Evolutionary conservation across 1,140 invertebrate genomes (phyloP), one percentile per base, ranked within the genome.

Genomic region (Neuroterus valhalla): DNA sequence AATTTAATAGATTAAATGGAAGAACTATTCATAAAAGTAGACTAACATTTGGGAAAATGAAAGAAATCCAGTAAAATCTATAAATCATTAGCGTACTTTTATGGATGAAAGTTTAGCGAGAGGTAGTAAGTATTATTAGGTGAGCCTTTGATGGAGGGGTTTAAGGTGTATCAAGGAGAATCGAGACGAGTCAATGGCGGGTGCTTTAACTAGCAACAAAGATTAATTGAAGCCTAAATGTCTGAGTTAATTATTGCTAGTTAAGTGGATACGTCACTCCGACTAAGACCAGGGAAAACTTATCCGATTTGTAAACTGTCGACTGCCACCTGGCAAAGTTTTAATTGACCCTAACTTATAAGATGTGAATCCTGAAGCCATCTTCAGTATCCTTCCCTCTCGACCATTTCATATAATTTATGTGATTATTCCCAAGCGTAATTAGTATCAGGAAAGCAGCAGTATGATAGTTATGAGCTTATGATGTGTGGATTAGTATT

Each of bases 341-440:
- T 83, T 83, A 83, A 83, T 83, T 80, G 79, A 80, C 74, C 70
- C 68, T 68, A 75, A 78, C 72, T 81, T 76, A 69, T 71, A 69
- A 73, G 72, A 74, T 66, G 69, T 44, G 68, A 74, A 78, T 69
- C 62, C 14, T 26, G 45, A 62, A 62, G 55, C 44, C 45, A 72
- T 66, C 45, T 68, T 68, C 68, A n/a, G 52, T 73, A 31, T 66
- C 21, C 48, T 17, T 70, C 44, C 44, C 70, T 70, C 26, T 31
- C 38, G 46, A 43, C 66, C 42, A 67, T 72, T 72, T 67, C 55
- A 46, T 21, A 74, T 69, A 74, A 71, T 78, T 19, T 70, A 52
- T 38, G 55, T 73, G 70, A 75, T 78, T 75, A 78, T 75, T 78
- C 73, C 55, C 31, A 62, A 26, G n/a, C 55, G 3, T n/a, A 62